These are phyloP conservation scores for Cetoscarus ocellatus DNA, from an alignment of 2,797 vertebrate species.

Conservation along the genomic window DNA sequence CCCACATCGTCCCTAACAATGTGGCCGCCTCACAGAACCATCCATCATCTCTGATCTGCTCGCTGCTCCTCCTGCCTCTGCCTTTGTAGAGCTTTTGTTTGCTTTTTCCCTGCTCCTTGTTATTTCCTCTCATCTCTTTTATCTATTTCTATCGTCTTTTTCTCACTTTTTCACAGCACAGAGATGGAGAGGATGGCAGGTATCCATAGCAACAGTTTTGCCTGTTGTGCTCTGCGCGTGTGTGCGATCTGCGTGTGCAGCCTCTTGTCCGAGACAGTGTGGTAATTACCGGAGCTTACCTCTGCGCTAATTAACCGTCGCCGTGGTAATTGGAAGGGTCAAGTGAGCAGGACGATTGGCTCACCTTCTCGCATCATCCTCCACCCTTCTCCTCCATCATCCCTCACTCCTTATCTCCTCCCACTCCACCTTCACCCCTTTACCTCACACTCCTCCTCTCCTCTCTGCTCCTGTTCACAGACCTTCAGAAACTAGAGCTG, in stretches of 20 bases:
- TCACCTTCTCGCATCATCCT: constrained; percentile 73
- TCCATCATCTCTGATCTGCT: constrained; percentile 57
- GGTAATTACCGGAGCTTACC: constrained; percentile 87
- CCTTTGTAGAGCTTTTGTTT: constrained; percentile 64
- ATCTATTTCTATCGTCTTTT: constrained; percentile 74
- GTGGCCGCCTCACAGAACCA: constrained; percentile 51
- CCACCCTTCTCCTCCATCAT: constrained; percentile 47
- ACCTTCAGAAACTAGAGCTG: neutral
- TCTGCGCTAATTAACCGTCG: constrained; percentile 85
- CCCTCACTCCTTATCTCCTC: constrained; percentile 58
- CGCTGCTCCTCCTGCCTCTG: constrained; percentile 50
- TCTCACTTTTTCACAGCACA: constrained; percentile 56
- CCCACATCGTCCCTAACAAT: constrained; percentile 39
- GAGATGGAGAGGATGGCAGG: constrained; percentile 69
- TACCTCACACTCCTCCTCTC: constrained; percentile 27
- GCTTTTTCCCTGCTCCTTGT: constrained; percentile 56
- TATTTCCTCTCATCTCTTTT: constrained; percentile 69
- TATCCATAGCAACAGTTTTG: constrained; percentile 82
- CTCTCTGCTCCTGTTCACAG: constrained; percentile 1
- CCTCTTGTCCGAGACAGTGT: constrained; percentile 86
- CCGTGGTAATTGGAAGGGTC: constrained; percentile 86
- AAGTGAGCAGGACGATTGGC: constrained; percentile 84
- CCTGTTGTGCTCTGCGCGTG: constrained; percentile 18
- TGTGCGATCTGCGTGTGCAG: constrained; percentile 50
- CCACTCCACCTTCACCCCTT: constrained; percentile 52